A percentile compares a stretch with the other conserved stretches of the same genome.
phyloP scores from a whole-genome alignment of 2,113 vertebrate species.

The Holacanthus passer region DNA sequence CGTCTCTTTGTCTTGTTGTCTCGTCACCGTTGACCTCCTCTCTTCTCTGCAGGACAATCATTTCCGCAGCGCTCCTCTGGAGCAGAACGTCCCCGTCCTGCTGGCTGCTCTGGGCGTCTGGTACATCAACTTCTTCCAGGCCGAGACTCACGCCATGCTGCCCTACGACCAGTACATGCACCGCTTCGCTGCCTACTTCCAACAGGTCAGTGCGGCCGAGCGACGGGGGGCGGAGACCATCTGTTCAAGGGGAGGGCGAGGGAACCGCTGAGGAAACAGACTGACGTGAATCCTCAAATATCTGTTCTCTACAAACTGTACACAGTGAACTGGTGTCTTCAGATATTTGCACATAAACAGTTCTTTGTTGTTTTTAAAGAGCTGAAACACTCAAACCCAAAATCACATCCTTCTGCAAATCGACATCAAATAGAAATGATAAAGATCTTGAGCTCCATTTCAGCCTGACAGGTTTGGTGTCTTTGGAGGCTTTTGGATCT shows the following conservation, averaged over 20 bases:
- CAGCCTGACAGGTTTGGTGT: too few relatives aligned
- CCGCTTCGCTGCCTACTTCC: constrained; percentile 96
- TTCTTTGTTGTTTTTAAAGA: too few relatives aligned
- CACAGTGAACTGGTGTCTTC: too few relatives aligned
- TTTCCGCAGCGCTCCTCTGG: constrained; percentile 88
- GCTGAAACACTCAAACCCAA: too few relatives aligned
- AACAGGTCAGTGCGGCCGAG: constrained; percentile 88
- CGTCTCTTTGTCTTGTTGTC: too few relatives aligned
- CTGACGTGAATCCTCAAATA: neutral
- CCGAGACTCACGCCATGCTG: constrained; percentile 93
- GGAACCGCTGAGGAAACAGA: neutral
- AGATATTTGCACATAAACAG: too few relatives aligned
- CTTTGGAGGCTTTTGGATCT: too few relatives aligned
- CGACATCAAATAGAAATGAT: too few relatives aligned
- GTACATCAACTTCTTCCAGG: constrained; percentile 94
- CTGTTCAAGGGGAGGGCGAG: neutral
- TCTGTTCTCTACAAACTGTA: too few relatives aligned
- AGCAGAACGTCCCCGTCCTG: constrained; percentile 89
- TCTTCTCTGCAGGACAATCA: constrained; percentile 88
- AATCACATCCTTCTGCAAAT: too few relatives aligned
- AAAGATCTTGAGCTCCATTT: too few relatives aligned
- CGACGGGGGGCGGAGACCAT: neutral
- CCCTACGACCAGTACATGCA: constrained; percentile 98
- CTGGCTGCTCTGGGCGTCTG: constrained; percentile 92
- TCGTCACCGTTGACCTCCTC: too few relatives aligned